A percentile compares a stretch with the other conserved stretches of the same genome.
These are phyloP conservation scores for Stratiomys singularior DNA, from an alignment of 2,888 invertebrate genomes.

Conservation along the genomic window DNA sequence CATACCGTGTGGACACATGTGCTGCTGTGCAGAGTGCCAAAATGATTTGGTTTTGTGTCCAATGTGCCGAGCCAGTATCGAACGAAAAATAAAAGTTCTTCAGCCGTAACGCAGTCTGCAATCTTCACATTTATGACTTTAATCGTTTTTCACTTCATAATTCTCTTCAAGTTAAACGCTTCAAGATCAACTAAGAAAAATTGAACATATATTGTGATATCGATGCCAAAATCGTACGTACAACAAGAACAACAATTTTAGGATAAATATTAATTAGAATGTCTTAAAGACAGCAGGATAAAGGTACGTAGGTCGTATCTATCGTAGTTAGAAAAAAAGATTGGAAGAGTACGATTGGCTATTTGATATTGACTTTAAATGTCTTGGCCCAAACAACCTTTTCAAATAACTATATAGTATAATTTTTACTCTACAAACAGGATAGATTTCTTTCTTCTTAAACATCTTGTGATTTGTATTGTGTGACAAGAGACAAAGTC, in stretches of 20 bases:
- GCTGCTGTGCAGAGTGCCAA: constrained; percentile 80
- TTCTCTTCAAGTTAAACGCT: too few species aligned
- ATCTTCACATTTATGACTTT: background rate
- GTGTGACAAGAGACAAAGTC: too few species aligned
- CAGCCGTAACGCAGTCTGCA: constrained; percentile 64
- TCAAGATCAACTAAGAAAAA: background rate
- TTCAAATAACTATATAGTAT: too few species aligned
- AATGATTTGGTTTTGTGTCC: constrained; percentile 74
- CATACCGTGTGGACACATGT: constrained; percentile 89
- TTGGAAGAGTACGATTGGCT: too few species aligned
- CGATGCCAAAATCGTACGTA: constrained; percentile 20
- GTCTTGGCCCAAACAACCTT: too few species aligned
- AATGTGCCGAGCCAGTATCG: constrained; percentile 78
- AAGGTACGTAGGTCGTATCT: background rate
- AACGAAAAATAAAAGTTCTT: constrained; percentile 75
- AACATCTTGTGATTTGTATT: too few species aligned
- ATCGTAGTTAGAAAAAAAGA: too few species aligned
- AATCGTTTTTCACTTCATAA: too few species aligned
- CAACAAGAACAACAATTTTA: background rate
- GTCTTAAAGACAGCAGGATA: background rate
- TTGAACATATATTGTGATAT: constrained; percentile 7
- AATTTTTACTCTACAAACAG: too few species aligned
- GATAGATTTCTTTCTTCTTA: too few species aligned
- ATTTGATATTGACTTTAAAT: too few species aligned
- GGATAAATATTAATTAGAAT: background rate